Evolutionary conservation across 2,113 vertebrate genomes (phyloP), one percentile per base, ranked within the genome.

Genomic region (Rhabdornis inornatus): DNA sequence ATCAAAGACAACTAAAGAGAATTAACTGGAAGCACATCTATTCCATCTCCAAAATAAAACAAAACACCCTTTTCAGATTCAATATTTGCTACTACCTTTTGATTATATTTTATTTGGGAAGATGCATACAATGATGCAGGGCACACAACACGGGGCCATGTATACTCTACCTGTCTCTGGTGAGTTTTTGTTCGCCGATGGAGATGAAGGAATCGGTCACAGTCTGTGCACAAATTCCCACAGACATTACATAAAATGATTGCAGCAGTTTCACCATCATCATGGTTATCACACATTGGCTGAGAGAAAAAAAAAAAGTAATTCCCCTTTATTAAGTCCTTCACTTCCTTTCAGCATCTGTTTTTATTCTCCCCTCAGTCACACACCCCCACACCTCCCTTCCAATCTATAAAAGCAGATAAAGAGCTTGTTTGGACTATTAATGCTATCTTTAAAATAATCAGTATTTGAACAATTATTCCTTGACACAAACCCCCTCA

Each of bases 251-350:
- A 99, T 50, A 99, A 96, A 97, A 99, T 99, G 95, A 99, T 99
- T 70, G 99, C 99, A 19, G 99, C 99, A 8, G 99, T 99, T 98
- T 99, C 99, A 10, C 99, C 99, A 40, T 99, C 99, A 39, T 99
- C 99, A 37, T 99, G 99, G 96, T 99, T 99, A 97, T 99, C 99
- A 85, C 99, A 99, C 99, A 99, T 99, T 22, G 99, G 99, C 99
- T 99, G 95, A 35, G 63, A 82, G 13, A n/a, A 35, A 37, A 60
- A 15, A 22, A 16, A 7, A 6, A 33, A 86, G 25, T 8, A 65
- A 49, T 47, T 82, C 2, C 1, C 70, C 30, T 77, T 27, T 47
- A 50, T 50, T 60, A 83, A 75, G 47, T 17, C 16, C 7, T 45
- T 70, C 8, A 16, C 65, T 66, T 87, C 13, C 33, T 86, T 56